A percentile compares a stretch with the other conserved stretches of the same genome.
These are phyloP conservation scores for Lepilemur ruficaudatus DNA, from an alignment of 2,797 vertebrate species.

Conservation along the genomic window DNA sequence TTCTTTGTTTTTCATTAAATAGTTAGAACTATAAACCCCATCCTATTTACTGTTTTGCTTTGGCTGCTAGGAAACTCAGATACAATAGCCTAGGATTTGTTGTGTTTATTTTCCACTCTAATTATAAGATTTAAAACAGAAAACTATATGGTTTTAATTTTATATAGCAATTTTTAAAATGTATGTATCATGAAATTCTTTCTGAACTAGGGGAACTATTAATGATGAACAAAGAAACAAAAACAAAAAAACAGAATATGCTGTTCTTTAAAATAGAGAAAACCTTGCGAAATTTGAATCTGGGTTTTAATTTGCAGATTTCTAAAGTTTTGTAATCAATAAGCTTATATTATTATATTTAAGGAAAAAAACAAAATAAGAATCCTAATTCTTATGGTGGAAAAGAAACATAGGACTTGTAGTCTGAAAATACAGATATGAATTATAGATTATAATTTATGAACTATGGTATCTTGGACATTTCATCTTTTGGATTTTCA, in stretches of 20 bases:
- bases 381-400: background rate
- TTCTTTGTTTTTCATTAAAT: background rate
- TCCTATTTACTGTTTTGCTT: background rate
- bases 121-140: background rate
- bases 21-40: background rate
- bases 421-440: background rate
- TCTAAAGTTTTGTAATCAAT: background rate
- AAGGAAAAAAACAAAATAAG: background rate
- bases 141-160: background rate
- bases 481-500: background rate
- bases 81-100: background rate
- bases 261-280: background rate
- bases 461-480: background rate
- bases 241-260: background rate
- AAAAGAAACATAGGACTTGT: background rate
- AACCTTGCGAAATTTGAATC: background rate
- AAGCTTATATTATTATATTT: background rate
- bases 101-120: background rate
- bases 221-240: background rate
- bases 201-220: background rate
- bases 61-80: background rate
- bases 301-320: background rate
- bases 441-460: background rate
- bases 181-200: background rate
- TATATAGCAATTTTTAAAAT: background rate